Conservation (phyloP, 2,888 invertebrate genomes). For the Sinohyriopsis cumingii region DNA sequence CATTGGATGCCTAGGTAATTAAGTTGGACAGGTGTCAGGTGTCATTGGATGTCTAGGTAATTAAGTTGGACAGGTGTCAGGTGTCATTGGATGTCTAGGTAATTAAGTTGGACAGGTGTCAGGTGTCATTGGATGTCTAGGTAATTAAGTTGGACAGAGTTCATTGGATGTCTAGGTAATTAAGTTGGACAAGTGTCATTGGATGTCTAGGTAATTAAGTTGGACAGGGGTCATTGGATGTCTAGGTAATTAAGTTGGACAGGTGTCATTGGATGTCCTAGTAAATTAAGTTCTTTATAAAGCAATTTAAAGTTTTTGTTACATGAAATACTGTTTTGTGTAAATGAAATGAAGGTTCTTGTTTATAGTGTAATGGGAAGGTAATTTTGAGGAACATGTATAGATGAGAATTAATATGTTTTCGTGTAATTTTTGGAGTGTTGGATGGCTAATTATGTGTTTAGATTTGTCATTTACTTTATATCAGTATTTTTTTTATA, state of each 20-base stretch:
- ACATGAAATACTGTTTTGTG: too few species aligned
- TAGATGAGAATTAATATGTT: too few species aligned
- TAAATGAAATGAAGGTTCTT: too few species aligned
- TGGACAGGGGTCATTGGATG: conserved; percentile 15
- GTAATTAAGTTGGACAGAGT: conserved; percentile 44
- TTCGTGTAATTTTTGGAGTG: too few species aligned
- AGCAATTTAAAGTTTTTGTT: too few species aligned
- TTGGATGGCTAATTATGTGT: too few species aligned
- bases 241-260: conserved; percentile 56
- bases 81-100: conserved; percentile 62
- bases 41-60: conserved; percentile 62
- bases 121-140: background rate
- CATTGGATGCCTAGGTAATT: conserved; percentile 60
- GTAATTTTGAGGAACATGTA: too few species aligned
- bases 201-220: background rate
- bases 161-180: conserved; percentile 61
- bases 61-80: conserved; percentile 52
- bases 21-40: conserved; percentile 37
- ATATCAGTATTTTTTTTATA: too few species aligned
- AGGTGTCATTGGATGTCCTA: conserved; percentile 57
- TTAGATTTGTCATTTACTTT: too few species aligned
- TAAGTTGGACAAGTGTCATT: conserved; percentile 44
- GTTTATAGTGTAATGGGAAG: too few species aligned
- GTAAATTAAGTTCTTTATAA: conserved; percentile 29
- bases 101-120: conserved; percentile 11